Conservation (phyloP, 64 coral and sea anemone genomes). For the Montipora cactus region DNA sequence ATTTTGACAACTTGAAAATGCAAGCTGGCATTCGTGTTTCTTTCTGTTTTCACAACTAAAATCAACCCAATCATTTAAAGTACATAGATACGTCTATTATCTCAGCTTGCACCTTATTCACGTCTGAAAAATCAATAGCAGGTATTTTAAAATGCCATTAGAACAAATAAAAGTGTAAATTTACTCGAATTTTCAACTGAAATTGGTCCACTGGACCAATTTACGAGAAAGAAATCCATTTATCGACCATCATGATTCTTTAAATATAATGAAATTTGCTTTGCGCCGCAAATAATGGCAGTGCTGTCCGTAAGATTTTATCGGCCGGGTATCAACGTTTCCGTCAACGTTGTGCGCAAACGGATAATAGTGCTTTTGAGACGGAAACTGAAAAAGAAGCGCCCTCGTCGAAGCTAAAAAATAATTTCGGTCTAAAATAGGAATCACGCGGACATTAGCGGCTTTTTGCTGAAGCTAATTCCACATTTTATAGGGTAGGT, state of each 20-base stretch:
- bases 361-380: too few relatives aligned
- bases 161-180: not conserved
- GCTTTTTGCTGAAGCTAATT: too few relatives aligned
- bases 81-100: not conserved
- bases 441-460: too few relatives aligned
- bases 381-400: not conserved
- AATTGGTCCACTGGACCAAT: slow-evolving; percentile 1
- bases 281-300: not conserved
- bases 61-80: not conserved
- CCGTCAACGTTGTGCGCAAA: not conserved
- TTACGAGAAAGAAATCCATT: not conserved
- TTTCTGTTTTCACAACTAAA: not conserved
- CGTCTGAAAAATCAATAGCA: not conserved
- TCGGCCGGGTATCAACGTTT: not conserved
- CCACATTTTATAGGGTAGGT: too few relatives aligned
- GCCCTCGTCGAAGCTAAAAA: too few relatives aligned
- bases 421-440: too few relatives aligned
- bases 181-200: not conserved
- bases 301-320: not conserved
- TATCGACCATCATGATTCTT: not conserved
- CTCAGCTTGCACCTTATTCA: not conserved
- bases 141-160: too few relatives aligned
- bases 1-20: not conserved
- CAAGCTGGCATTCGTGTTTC: not conserved
- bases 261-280: not conserved